Evolutionary conservation across 2,888 invertebrate species (phyloP), one percentile per base, ranked within the genome.

Genomic region (Cyaniris semiargus): DNA sequence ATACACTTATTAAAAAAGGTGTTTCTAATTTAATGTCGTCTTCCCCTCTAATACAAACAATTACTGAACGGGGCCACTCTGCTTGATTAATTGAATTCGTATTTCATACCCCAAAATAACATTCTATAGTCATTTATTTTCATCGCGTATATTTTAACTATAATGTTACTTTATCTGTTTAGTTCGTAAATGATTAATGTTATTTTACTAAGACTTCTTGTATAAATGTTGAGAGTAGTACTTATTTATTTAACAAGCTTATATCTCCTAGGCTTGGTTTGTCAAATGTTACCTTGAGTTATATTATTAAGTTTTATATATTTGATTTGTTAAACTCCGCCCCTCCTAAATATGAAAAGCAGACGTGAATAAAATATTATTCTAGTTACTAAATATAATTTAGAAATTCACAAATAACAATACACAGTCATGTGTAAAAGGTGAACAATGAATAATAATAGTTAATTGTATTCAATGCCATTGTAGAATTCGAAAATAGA

Each of bases 401-500:
- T 31, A 0, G 0, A 27, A 66, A 66, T 31, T 31, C 15, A 15
- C 66, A 21, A 31, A 27, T 66, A 15, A 66, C 66, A 60, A 60
- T 60, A 66, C 66, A 66, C 27, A 18, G 13, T 31, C 13, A 31
- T 66, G 18, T 58, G n/a, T 58, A 13, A 66, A 66, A 66, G 5
- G 23, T 66, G 66, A 18, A 23, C 44, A 72, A 23, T 44, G 74
- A 72, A 71, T 56, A 34, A 71, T 56, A 34, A 34, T 76, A 53
- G 70, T 56, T 53, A 53, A 76, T 74, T 58, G 31, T 58, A 72
- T 72, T 77, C 72, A 34, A n/a, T 27, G 27, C 44, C n/a, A 77
- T 77, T 72, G 72, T 77, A 38, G 58, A 27, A 60, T 72, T 71
- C 58, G 18, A 18, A 74, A 80, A 78, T 82, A 82, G 80, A 80